Evolutionary conservation across 2,797 vertebrate species (phyloP), one percentile per base, ranked within the genome.

Genomic region (Pantherophis alleghaniensis): DNA sequence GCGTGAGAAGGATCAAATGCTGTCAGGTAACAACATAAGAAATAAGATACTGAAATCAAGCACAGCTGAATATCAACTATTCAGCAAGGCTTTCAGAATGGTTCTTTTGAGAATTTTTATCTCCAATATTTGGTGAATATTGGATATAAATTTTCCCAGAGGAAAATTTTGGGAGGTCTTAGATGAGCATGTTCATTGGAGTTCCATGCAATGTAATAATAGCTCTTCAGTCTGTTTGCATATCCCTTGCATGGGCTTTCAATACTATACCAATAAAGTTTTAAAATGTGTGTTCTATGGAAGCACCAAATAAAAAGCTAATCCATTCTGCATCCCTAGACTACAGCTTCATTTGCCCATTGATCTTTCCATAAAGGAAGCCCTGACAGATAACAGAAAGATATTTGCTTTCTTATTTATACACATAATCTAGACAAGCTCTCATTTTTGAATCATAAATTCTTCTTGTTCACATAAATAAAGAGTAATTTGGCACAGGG

Each of bases 391-490:
- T 59, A 91, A 94, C 69, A 5, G 93, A 94, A 94, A 83, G 94
- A 47, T 63, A 94, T 97, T 95, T 61, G 92, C 28, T 32, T 57
- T 94, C 91, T 60, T 63, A 86, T 3, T 0, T 51, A 56, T 91
- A 91, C 92, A 6, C 66, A 86, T 91, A 91, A 51, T 66, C 91
- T 74, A 42, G 63, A 60, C 20, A n/a, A 53, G 90, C 91, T 86
- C 92, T 96, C 94, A 89, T 95, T 94, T 96, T 92, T 94, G 87
- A 96, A 59, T 91, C 94, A 94, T 92, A 96, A 96, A 96, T 96
- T 92, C 90, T 94, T 93, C 95, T 83, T 91, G 86, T 90, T 93
- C 88, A 88, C 87, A 91, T 95, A 96, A 97, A 96, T 96, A 95
- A 94, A 93, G 94, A 13, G 79, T 88, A 92, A 93, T 96, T 95